Conservation (phyloP, 2,888 invertebrate species). For the Drosophila rubida region DNA sequence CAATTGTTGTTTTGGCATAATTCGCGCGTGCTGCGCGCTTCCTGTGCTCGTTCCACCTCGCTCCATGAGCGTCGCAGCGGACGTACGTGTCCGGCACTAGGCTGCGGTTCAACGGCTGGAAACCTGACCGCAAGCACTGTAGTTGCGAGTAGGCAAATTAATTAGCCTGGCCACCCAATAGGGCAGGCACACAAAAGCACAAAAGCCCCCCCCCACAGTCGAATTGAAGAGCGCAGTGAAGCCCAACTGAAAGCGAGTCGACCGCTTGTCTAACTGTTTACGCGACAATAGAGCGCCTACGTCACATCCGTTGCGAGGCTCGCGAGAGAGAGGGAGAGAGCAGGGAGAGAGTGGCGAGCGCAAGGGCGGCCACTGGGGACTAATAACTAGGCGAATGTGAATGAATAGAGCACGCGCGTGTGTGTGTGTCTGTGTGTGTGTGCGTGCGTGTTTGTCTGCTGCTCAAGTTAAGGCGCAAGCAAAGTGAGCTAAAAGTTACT, state of each 20-base stretch:
- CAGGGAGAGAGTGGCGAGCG: neutral
- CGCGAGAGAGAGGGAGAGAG: neutral
- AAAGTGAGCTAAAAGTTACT: slow-evolving; percentile 57
- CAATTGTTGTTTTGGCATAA: slow-evolving; percentile 46
- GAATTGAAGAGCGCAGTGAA: neutral
- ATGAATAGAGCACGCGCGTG: slow-evolving; percentile 34
- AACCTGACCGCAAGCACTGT: slow-evolving; percentile 3
- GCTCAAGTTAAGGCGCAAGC: slow-evolving; percentile 21
- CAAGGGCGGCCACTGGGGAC: slow-evolving; percentile 9
- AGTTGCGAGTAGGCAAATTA: slow-evolving; percentile 36
- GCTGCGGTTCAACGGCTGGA: slow-evolving; percentile 36
- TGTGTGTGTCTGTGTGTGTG: neutral
- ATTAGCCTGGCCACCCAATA: slow-evolving; percentile 41
- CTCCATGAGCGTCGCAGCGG: slow-evolving; percentile 31
- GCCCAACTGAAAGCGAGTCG: slow-evolving; percentile 18
- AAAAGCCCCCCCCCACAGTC: neutral
- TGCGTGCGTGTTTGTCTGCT: slow-evolving; percentile 30
- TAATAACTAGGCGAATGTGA: slow-evolving; percentile 45
- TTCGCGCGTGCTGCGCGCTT: slow-evolving; percentile 51
- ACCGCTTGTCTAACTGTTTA: slow-evolving; percentile 55
- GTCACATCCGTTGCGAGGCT: slow-evolving; percentile 54
- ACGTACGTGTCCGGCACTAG: slow-evolving; percentile 39
- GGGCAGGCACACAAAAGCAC: too few species aligned
- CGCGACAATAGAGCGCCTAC: slow-evolving; percentile 40
- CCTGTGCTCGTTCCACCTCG: slow-evolving; percentile 36